These are phyloP conservation scores for Drosophila demipolita DNA, from an alignment of 2,888 invertebrate genomes.

Conservation along the genomic window DNA sequence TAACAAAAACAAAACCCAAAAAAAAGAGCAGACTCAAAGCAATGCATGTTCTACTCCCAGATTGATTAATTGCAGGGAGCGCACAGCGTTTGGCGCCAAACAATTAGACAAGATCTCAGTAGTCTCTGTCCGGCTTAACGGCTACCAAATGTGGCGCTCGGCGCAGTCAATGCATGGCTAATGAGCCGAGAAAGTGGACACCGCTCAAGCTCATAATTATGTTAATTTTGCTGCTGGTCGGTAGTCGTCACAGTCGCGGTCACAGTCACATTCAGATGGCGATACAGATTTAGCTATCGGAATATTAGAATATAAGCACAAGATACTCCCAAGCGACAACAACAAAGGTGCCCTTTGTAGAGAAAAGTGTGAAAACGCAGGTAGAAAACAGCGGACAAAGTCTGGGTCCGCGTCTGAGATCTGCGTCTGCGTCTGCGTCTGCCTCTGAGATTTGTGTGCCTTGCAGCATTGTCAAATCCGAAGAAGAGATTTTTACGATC, in stretches of 20 bases:
- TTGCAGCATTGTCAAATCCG: slow-evolving; percentile 56
- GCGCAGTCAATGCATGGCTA: slow-evolving; percentile 73
- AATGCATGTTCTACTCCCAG: slow-evolving; percentile 32
- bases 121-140: slow-evolving; percentile 55
- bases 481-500: slow-evolving; percentile 73
- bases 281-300: slow-evolving; percentile 6
- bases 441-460: slow-evolving; percentile 18
- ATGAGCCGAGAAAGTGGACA: slow-evolving; percentile 77
- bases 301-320: slow-evolving; percentile 36
- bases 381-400: slow-evolving; percentile 50
- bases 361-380: slow-evolving; percentile 73
- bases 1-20: slow-evolving; percentile 65
- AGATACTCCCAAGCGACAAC: slow-evolving; percentile 9
- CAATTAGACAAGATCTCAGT: slow-evolving; percentile 66
- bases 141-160: slow-evolving; percentile 69
- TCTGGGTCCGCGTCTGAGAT: slow-evolving; percentile 10
- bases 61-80: slow-evolving; percentile 70
- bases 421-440: slow-evolving; percentile 7
- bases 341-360: slow-evolving; percentile 60
- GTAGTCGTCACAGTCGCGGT: slow-evolving; percentile 46
- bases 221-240: slow-evolving; percentile 75
- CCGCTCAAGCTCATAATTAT: slow-evolving; percentile 76
- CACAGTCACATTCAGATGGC: slow-evolving; percentile 3
- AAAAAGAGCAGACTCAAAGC: slow-evolving; percentile 17
- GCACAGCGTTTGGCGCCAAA: slow-evolving; percentile 68